Evolutionary conservation across 2,888 invertebrate species (phyloP), one percentile per base, ranked within the genome.

Genomic region (Iselma pallidipennis): DNA sequence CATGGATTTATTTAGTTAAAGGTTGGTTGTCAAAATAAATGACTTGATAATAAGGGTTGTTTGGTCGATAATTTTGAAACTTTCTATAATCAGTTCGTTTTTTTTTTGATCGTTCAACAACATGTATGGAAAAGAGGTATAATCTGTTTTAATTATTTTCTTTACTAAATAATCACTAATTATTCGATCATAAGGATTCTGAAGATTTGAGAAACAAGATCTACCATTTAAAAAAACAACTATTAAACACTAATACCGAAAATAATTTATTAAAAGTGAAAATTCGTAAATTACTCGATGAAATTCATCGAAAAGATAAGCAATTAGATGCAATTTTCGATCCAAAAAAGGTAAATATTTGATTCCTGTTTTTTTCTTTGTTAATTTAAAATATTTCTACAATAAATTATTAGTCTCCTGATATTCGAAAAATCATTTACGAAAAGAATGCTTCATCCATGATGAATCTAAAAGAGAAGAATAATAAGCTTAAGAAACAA

Each of bases 191-290:
- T 12, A 29, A 68, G 65, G 65, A 66, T 52, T 54, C 61, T 16
- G 66, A 61, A 55, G 68, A 68, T 52, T 57, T 68, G 23, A 58
- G 65, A 9, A 45, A 33, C n/a, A 63, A 68, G 50, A 65, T 66
- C 42, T 66, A 54, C 28, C 62, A 65, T 28, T 56, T 68, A 33
- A 65, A 64, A 21, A 66, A 65, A 54, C 60, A 68, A 28, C 49
- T 65, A 10, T 50, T 61, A 9, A 63, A 48, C 12, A 48, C 66
- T 12, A 59, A 33, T 42, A 55, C 55, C 7, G 68, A 68, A 59
- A 68, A 68, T 58, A 53, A 61, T 31, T 58, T 66, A 28, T 33
- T 68, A 23, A 68, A 66, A 52, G 65, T 66, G 26, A 65, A 63
- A 61, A 58, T 66, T 42, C 25, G 68, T 19, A 68, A 66, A 53